Conservation (phyloP, 2,113 vertebrate species). For the Pandion haliaetus region DNA sequence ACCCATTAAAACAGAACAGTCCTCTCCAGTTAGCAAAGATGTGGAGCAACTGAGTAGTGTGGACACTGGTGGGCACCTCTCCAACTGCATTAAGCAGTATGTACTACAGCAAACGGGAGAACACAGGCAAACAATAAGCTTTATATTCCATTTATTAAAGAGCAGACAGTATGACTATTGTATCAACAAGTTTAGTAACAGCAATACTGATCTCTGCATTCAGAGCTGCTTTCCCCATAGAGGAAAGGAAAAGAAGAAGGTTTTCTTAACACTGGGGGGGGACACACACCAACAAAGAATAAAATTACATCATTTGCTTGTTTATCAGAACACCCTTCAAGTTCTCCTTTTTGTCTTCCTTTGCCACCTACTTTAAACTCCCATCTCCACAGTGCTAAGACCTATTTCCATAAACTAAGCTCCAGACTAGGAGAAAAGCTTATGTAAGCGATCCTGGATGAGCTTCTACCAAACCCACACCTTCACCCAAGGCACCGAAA, state of each 20-base stretch:
- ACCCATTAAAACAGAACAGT: not conserved
- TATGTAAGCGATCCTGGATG: not conserved
- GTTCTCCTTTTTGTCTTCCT: not conserved
- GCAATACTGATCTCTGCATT: not conserved
- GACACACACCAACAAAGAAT: not conserved
- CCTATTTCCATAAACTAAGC: not conserved
- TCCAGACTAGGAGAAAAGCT: not conserved
- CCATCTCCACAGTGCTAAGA: too few relatives aligned
- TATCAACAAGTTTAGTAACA: not conserved
- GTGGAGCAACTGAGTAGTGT: fast-evolving
- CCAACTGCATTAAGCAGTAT: not conserved
- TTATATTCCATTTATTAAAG: not conserved
- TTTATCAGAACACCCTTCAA: not conserved
- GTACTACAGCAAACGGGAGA: not conserved
- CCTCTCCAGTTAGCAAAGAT: not conserved
- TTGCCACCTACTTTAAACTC: not conserved
- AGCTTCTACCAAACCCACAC: not conserved
- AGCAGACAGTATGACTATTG: not conserved
- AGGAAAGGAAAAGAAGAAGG: not conserved
- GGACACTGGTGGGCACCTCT: not conserved
- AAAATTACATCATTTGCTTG: not conserved
- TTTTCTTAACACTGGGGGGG: not conserved
- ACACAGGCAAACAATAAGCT: not conserved
- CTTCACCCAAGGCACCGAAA: not conserved
- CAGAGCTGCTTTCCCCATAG: not conserved